Base-by-base conservation (phyloP, 2,888 invertebrate species). In the Brassicogethes aeneus region DNA sequence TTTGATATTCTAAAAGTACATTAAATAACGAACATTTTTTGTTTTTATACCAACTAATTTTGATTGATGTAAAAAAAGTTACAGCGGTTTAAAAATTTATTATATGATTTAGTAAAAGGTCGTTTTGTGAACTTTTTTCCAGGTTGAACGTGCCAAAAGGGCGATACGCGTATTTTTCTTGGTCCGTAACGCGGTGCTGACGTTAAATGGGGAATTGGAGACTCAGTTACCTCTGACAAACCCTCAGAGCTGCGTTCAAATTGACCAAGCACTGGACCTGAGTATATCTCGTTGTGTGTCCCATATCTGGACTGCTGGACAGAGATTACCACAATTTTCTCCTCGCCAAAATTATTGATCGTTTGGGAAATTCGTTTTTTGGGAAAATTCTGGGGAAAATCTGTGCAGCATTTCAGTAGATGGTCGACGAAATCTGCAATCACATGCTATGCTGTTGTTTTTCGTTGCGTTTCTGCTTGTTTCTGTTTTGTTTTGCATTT, bases 141-240 rank as follows among this genome's bases (percentile, higher is more conserved):
- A 86, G 85, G 89, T 89, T 59, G 92, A 90, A 67, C 74, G 88
- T 60, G 89, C 89, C 2, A 75, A 90, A 16, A 75, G 90, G 37
- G 92, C 94, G 0, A 95, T 97, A 49, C 76, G 96, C 40, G 89
- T 92, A 0, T 97, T 93, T 68, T 93, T 97, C 64, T 72, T 93
- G 36, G 74, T 96, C 41, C 75, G 93, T 31, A 82, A 85, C 59
- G 71, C 91, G 40, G 88, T 86, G 40, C 71, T 94, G 53, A 80
- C 80, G 36, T 69, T 95, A 45, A 79, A 85, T 16, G 83, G 83
- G 38, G 91, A 93, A 62, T 65, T 76, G 5, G 97, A 97, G 68
- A 81, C 77, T 0, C 84, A 91, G 59, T 72, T 97, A 56, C 97
- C 97, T 0, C 69, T 97, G 36, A 89, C 92, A 1, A 90, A 92